These are phyloP conservation scores for Origma solitaria DNA, from an alignment of 2,113 vertebrate genomes.

Conservation along the genomic window DNA sequence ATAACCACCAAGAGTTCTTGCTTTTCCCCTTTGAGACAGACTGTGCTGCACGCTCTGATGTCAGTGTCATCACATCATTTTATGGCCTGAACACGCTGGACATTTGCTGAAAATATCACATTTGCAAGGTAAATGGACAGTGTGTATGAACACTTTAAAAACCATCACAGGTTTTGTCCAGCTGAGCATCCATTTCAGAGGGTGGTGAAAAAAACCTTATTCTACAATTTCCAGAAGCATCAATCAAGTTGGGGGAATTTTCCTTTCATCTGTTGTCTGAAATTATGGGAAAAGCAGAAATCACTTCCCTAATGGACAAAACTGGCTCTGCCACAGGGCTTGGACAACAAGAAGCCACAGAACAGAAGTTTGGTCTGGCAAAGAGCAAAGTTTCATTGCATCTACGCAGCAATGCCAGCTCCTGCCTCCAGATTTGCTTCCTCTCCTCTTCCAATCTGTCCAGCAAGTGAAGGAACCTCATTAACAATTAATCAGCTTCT, in stretches of 20 bases:
- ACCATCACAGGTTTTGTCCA: neutral
- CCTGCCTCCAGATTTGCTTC: neutral
- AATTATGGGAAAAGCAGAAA: neutral
- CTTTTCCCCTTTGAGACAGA: neutral
- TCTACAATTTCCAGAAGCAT: neutral
- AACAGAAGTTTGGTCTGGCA: neutral
- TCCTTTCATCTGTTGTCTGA: neutral
- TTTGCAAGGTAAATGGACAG: neutral
- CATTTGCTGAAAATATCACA: neutral
- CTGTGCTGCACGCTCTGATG: neutral
- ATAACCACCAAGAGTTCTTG: neutral
- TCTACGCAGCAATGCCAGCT: neutral
- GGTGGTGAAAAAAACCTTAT: neutral
- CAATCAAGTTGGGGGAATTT: neutral
- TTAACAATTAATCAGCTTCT: conserved; percentile 35
- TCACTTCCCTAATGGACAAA: neutral
- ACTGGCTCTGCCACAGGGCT: neutral
- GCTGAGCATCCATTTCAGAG: neutral
- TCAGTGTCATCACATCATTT: neutral
- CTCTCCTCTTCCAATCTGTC: neutral
- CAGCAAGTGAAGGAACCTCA: neutral
- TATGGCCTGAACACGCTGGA: neutral
- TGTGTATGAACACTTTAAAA: neutral
- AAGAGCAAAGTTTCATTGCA: neutral
- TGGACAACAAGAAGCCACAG: neutral